Conservation (phyloP, 2,113 vertebrate genomes). For the Dromiciops gliroides region DNA sequence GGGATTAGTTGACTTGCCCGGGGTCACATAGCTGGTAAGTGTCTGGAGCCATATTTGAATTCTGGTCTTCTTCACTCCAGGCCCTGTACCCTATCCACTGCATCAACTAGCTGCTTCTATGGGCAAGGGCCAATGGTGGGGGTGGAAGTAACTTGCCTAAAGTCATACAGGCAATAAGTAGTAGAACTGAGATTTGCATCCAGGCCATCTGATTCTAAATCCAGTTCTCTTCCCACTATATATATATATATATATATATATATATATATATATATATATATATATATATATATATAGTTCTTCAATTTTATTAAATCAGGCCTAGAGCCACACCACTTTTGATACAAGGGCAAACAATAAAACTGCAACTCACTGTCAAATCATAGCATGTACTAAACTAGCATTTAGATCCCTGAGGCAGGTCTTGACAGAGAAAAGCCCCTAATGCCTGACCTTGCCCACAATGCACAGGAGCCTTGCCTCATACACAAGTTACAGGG, state of each 20-base stretch:
- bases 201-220: background rate
- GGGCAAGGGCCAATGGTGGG: background rate
- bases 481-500: background rate
- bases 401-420: background rate
- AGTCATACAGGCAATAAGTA: background rate
- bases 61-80: background rate
- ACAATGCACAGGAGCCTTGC: background rate
- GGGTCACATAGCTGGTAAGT: background rate
- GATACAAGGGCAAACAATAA: background rate
- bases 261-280: no score
- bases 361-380: background rate
- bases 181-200: background rate
- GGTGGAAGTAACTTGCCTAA: background rate
- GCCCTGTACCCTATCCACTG: background rate
- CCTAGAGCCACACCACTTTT: background rate
- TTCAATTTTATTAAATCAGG: background rate
- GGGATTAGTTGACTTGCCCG: background rate
- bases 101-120: background rate
- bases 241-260: no score
- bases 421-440: background rate
- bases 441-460: background rate
- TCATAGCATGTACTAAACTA: background rate
- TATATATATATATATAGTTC: background rate
- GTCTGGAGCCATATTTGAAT: background rate
- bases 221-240: background rate